Conservation (phyloP, 1,140 invertebrate genomes). For the Lamellibrachia luymesi region DNA sequence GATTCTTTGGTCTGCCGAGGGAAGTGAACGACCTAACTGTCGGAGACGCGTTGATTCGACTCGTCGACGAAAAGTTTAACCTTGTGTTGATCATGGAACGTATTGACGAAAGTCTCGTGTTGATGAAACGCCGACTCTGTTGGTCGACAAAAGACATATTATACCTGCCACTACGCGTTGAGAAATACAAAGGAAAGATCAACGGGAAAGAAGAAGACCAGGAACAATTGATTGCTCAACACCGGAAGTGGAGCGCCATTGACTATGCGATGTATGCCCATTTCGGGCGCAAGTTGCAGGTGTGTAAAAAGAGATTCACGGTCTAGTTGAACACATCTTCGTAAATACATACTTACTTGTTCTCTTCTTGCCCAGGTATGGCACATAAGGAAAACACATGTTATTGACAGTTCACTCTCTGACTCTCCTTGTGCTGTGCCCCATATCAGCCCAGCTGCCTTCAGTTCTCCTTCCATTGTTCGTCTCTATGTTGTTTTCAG, state of each 20-base stretch:
- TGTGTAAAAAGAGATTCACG: not conserved
- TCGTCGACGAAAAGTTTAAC: not conserved
- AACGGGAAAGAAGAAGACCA: not conserved
- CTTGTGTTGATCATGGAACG: not conserved
- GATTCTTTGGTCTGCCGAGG: not conserved
- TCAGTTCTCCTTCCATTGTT: no score
- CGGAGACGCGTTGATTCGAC: not conserved
- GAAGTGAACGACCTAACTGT: not conserved
- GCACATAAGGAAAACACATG: no score
- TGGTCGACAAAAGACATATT: conserved; percentile 6
- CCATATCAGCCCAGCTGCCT: no score
- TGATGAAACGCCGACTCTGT: conserved; percentile 9
- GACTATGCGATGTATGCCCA: conserved; percentile 6
- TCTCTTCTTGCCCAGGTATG: no score
- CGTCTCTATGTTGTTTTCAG: no score
- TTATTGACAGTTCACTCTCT: no score
- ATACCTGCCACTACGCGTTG: not conserved
- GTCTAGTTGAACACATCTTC: no score
- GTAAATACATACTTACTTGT: no score
- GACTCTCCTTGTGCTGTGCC: no score
- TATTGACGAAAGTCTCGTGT: not conserved
- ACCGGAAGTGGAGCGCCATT: conserved; percentile 5
- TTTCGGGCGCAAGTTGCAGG: conserved; percentile 1
- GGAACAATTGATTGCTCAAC: not conserved
- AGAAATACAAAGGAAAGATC: not conserved